Conservation (phyloP, 2,113 vertebrate genomes). For the Pseudopipra pipra region DNA sequence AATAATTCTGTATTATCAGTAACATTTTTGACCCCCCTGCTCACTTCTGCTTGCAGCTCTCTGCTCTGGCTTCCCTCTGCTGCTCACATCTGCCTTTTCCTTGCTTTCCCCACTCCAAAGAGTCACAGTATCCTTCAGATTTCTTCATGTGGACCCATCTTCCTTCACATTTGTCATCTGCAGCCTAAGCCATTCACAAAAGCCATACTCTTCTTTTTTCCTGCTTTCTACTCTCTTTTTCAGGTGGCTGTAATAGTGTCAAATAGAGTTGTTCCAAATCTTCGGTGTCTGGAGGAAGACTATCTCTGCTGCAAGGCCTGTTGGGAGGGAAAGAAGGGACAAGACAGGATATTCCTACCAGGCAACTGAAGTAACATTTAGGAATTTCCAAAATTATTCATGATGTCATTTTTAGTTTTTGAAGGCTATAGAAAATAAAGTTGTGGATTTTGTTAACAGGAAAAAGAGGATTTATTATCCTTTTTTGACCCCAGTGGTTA, state of each 20-base stretch:
- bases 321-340: neutral
- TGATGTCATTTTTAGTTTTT: neutral
- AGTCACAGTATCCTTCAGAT: neutral
- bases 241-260: neutral
- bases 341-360: neutral
- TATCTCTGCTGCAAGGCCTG: neutral
- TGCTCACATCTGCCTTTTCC: neutral
- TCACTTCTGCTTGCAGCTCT: neutral
- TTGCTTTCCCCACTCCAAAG: neutral
- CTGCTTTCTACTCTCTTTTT: neutral
- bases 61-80: neutral
- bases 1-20: neutral
- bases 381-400: neutral
- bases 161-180: neutral
- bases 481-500: slow-evolving; percentile 7
- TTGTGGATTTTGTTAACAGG: neutral
- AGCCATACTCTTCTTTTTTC: neutral
- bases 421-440: slow-evolving; percentile 15
- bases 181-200: neutral
- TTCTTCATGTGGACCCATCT: neutral
- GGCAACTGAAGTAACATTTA: neutral
- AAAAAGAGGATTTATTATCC: slow-evolving; percentile 15
- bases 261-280: neutral
- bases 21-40: neutral
- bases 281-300: neutral